Evolutionary conservation across 1,140 invertebrate species (phyloP).

Genomic region (Druon quercuslanigerum): DNA sequence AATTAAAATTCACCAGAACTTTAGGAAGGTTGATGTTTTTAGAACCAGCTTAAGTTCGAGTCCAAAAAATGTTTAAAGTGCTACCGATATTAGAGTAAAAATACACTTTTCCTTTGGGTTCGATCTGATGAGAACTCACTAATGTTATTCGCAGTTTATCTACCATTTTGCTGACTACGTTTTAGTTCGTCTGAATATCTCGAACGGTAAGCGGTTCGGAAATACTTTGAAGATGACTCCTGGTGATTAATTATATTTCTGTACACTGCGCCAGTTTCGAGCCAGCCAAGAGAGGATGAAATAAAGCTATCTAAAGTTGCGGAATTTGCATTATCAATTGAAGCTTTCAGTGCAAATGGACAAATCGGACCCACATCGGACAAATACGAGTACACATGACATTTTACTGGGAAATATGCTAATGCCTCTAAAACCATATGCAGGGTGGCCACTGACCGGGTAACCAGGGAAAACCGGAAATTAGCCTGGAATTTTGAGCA

Average conservation of each 20-base stretch:
- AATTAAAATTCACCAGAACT: no score
- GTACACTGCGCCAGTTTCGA: slow-evolving; percentile 6
- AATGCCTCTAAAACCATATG: background rate
- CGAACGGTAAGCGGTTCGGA: slow-evolving; percentile 24
- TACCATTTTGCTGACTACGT: slow-evolving; percentile 16
- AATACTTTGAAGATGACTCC: slow-evolving; percentile 27
- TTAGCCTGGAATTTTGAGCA: background rate
- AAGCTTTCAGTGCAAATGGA: slow-evolving; percentile 25
- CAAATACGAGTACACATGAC: background rate
- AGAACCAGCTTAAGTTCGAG: no score
- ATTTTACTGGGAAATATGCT: slow-evolving; percentile 23
- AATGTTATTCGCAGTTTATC: slow-evolving; percentile 13
- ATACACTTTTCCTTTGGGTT: background rate
- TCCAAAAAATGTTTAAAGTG: no score
- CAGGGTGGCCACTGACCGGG: no score
- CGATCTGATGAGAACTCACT: slow-evolving; percentile 7
- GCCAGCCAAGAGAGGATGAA: slow-evolving; percentile 5
- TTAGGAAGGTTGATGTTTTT: no score
- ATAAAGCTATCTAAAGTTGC: slow-evolving; percentile 23
- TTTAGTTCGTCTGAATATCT: slow-evolving; percentile 25
- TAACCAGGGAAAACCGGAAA: no score
- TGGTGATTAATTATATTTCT: slow-evolving; percentile 31
- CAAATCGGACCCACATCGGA: background rate
- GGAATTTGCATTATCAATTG: slow-evolving; percentile 28
- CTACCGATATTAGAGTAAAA: no score